Evolutionary conservation across 1,140 invertebrate species (phyloP), one percentile per base, ranked within the genome.

Genomic region (Ridgeia piscesae): DNA sequence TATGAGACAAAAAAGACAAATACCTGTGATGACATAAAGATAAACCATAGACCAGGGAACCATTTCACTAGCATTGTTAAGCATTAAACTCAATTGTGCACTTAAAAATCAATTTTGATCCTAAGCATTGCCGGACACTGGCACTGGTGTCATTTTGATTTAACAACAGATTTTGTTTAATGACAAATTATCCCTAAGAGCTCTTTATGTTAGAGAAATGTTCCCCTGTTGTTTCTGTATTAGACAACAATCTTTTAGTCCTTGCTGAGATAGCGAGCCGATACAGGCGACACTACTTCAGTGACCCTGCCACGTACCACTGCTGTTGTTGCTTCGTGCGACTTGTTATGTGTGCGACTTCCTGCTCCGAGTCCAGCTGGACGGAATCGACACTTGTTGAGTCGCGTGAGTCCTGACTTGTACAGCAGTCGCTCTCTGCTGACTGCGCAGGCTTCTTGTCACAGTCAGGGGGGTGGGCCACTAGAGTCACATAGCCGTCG

Each of bases 401-500:
- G 27, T 31, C 27, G 58, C 27, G 58, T 77, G 58, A 77, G 27
- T 77, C 58, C 27, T 77, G 58, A 21, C 58, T 77, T 77, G 58
- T 77, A 77, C 58, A 77, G 58, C 58, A 77, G 58, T 77, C 58
- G 58, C 58, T 21, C 58, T 77, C 58, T 31, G 27, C 58, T 0
- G 58, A 77, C 17, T 35, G 35, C 48, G 91, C 11, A 6, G 34
- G 33, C n/a, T 50, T 58, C 48, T 33, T 50, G 11, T 35, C 35
- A n/a, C 33, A 33, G 34, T 77, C 48, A 88, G 96, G 95, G 91
- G 95, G 95, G 93, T 95, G 95, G 91, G 96, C 96, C 92, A 96
- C 94, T 50, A 96, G 94, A 91, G 95, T 96, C 89, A 97, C 94
- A 94, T 96, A 96, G 33, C 96, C 96, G 94, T 96, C 96, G 92